A percentile compares a stretch with the other conserved stretches of the same genome.
Conservation (phyloP, 2,113 vertebrate species). For the Pungitius pungitius region DNA sequence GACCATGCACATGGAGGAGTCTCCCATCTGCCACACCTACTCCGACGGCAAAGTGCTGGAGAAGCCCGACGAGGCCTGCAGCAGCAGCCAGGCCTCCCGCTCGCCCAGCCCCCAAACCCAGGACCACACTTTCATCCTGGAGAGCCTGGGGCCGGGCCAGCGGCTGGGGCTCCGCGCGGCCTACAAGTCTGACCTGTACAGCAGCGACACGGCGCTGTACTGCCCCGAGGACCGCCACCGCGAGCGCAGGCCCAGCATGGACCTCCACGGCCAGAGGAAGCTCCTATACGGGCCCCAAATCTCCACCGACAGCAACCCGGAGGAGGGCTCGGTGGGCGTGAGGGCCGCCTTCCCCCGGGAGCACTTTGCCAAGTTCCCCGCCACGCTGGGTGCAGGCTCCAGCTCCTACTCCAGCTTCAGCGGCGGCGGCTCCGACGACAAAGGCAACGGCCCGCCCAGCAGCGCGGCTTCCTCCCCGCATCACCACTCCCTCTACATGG, state of each 20-base stretch:
- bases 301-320: constrained; percentile 91
- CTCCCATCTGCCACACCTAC: constrained; percentile 88
- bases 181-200: constrained; percentile 92
- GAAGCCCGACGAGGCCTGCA: constrained; percentile 87
- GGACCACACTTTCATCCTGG: constrained; percentile 76
- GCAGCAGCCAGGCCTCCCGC: constrained; percentile 85
- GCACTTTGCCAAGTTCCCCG: constrained; percentile 88
- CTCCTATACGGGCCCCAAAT: constrained; percentile 88
- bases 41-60: constrained; percentile 90
- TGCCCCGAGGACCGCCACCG: constrained; percentile 89
- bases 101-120: constrained; percentile 87
- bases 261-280: constrained; percentile 85
- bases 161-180: constrained; percentile 82
- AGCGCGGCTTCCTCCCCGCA: constrained; percentile 89
- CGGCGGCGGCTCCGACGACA: constrained; percentile 88
- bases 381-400: constrained; percentile 85
- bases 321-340: constrained; percentile 85
- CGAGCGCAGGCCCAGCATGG: constrained; percentile 89
- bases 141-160: constrained; percentile 78
- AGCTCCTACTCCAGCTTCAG: constrained; percentile 98
- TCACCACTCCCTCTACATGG: constrained; percentile 92
- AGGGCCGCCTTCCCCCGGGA: constrained; percentile 86
- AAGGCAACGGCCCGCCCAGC: constrained; percentile 87
- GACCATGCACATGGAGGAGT: constrained; percentile 88
- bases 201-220: constrained; percentile 95